Conservation (phyloP, 2,797 vertebrate genomes). For the Helarctos malayanus region DNA sequence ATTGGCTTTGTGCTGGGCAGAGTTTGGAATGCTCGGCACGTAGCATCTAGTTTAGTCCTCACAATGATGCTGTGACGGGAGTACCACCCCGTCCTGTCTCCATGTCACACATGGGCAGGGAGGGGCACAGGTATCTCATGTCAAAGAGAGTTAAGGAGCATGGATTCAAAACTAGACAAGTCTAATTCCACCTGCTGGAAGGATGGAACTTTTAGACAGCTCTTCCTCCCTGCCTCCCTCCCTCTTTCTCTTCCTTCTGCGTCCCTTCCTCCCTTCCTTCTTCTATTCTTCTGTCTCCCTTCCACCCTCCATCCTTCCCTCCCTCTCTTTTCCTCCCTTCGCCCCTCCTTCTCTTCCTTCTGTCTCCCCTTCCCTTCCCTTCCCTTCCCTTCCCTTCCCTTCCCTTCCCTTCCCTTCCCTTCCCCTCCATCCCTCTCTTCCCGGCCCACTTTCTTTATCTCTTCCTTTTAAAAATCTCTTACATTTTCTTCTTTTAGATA, state of each 20-base stretch:
- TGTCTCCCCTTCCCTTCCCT: neutral
- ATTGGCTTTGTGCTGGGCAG: neutral
- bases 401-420: no score
- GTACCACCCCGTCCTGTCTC: neutral
- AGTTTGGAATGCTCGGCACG: neutral
- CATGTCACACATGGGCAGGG: neutral
- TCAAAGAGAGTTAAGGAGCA: neutral
- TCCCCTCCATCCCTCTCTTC: neutral
- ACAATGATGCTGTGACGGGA: neutral
- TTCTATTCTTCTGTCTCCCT: no score
- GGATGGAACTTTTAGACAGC: fast-evolving
- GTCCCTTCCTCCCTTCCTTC: no score
- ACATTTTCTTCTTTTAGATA: neutral
- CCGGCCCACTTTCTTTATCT: neutral
- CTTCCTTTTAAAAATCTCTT: neutral
- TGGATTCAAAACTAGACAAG: neutral
- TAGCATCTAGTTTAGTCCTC: neutral
- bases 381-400: neutral
- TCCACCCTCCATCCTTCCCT: neutral
- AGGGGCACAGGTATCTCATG: neutral
- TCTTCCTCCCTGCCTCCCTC: neutral
- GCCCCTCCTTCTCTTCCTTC: neutral
- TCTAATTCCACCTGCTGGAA: neutral
- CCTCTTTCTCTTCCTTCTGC: neutral
- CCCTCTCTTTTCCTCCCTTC: neutral